Evolutionary conservation across 2,113 vertebrate species (phyloP), one percentile per base, ranked within the genome.

Genomic region (Hippolais icterina): DNA sequence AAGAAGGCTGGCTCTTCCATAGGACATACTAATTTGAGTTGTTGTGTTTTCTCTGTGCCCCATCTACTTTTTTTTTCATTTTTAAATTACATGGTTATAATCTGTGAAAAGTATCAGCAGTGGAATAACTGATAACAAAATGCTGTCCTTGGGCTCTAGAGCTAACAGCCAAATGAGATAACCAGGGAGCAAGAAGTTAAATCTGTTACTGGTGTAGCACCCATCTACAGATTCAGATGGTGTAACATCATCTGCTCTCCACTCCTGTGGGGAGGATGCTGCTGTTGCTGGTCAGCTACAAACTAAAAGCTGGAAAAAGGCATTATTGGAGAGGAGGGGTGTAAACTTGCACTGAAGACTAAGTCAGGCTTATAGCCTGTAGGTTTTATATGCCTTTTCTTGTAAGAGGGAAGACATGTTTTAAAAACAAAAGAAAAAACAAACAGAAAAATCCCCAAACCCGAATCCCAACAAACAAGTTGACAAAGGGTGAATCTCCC

Each of bases 21-120:
- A 52, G 41, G 47, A 57, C 29, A 3, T 18, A 57, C 24, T 53
- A 56, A 29, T 63, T 86, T 53, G 41, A 59, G 9, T 66, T 77
- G 41, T 74, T 81, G 56, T 57, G 44, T 77, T 95, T 89, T 83
- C 70, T 77, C 42, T 25, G 11, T 77, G 20, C 25, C 12, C 5
- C 12, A 21, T 90, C 22, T 85, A 82, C 9, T 11, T 47, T 23
- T 46, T 66, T 68, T 35, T 75, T 10, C 1, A 42, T 63, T 77
- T 93, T 87, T 52, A 50, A 94, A 87, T 94, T 84, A 82, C 44
- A 14, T 37, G 10, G 35, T 59, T 77, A 28, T 93, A 90, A 78
- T 87, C 60, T 71, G 54, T 94, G 68, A 78, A 94, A 83, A 91
- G 83, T 49, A 71, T 66, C 76, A 89, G 50, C 42, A n/a, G 84